Base-by-base conservation (phyloP, 2,888 invertebrate genomes). In the Megaustenia siamemsis region DNA sequence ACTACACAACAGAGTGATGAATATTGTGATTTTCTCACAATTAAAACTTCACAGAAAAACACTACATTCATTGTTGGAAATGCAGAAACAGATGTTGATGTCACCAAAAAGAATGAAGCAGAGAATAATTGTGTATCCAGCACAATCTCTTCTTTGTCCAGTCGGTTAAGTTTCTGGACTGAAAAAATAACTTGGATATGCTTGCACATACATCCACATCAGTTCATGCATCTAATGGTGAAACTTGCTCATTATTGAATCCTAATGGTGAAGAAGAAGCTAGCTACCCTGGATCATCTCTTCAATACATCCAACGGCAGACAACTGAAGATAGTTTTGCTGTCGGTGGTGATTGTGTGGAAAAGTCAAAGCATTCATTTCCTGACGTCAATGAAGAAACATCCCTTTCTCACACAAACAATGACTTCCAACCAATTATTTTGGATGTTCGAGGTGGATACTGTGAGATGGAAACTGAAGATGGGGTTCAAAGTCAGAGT, bases 391-490 rank as follows among this genome's bases (percentile, higher is more conserved):
- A 10, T 69, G 40, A 69, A 24, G 69, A 69, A 69, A 40, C 40
- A 69, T 40, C 21, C 40, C 24, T 18, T 40, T 69, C 69, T 40
- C 24, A 40, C 1, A 43, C 21, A 45, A 45, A 21, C 73, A 78
- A 2, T 53, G 73, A 73, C 21, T 82, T 82, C 38, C 73, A 82
- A 18, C 82, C 82, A n/a, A 60, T 82, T 5, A 82, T 82, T 28
- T 43, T 82, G 56, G 60, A 73, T 82, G 82, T 82, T 60, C 73
- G 82, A n/a, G 82, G 82, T n/a, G 71, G 69, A 28, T 73, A 35
- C 71, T 8, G 38, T 71, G 82, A 82, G 38, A 60, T 66, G 40
- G 78, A 78, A 28, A 45, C 40, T 77, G 76, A 76, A 3, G 43
- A 35, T 32, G 45, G 60, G 35, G 18, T 24, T 2, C 38, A 77